phyloP scores from a whole-genome alignment of 2,797 vertebrate species.

The Alcedo atthis region DNA sequence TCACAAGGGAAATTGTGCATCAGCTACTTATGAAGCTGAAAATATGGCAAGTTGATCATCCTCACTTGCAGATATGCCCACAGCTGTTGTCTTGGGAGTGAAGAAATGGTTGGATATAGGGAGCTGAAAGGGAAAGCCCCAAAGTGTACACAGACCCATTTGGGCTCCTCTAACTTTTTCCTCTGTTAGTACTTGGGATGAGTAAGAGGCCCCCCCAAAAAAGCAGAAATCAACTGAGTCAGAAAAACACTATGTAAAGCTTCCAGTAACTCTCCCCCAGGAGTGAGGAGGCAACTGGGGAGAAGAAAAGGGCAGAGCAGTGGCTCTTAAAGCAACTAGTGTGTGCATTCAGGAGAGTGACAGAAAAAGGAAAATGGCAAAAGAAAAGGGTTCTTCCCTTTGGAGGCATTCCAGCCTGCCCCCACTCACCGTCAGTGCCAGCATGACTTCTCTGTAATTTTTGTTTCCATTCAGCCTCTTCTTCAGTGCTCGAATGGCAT shows the following conservation, averaged over 20 bases:
- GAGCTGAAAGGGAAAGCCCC: not conserved
- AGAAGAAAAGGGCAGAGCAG: constrained; percentile 46
- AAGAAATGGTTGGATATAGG: not conserved
- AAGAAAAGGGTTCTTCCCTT: constrained; percentile 33
- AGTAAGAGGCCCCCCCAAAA: not conserved
- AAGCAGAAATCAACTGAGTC: constrained; percentile 10
- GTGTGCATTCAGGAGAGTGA: not conserved
- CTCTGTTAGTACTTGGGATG: not conserved
- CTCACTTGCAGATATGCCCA: not conserved
- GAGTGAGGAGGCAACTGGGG: constrained; percentile 4
- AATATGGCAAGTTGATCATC: constrained; percentile 33
- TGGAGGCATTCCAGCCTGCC: constrained; percentile 15
- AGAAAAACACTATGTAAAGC: not conserved
- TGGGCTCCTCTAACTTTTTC: constrained; percentile 1
- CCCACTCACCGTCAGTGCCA: constrained; percentile 92
- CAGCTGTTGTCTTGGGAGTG: not conserved
- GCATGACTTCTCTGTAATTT: constrained; percentile 98
- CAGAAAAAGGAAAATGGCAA: constrained; percentile 34
- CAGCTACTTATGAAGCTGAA: constrained; percentile 45
- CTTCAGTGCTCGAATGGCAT: constrained; percentile 95
- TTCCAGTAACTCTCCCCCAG: constrained; percentile 17
- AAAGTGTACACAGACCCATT: not conserved
- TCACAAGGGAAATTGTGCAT: constrained; percentile 43
- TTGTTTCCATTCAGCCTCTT: constrained; percentile 95
- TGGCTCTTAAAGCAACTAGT: constrained; percentile 22